Evolutionary conservation across 2,888 invertebrate genomes (phyloP).

Genomic region (Argynnis bischoffii): DNA sequence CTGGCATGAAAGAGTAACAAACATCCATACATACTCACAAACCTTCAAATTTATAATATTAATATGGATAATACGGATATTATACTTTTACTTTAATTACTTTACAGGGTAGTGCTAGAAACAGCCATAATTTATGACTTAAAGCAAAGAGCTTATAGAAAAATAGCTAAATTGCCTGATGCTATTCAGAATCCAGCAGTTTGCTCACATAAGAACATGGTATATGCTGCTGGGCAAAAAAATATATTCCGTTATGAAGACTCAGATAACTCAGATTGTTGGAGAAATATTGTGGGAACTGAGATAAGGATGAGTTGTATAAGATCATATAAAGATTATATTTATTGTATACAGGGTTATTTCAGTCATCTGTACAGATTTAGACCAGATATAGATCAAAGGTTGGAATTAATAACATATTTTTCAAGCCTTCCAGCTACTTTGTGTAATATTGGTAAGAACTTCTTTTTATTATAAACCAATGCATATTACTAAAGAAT

Average conservation of each 20-base stretch:
- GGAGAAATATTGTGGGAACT: slow-evolving; percentile 52
- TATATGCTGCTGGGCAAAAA: slow-evolving; percentile 62
- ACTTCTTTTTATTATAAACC: neutral
- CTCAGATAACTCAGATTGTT: slow-evolving; percentile 48
- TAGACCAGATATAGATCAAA: slow-evolving; percentile 52
- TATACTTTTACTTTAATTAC: slow-evolving; percentile 4
- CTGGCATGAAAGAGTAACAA: too few species aligned
- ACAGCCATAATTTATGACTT: slow-evolving; percentile 62
- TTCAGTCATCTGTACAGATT: slow-evolving; percentile 63
- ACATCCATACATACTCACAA: too few species aligned
- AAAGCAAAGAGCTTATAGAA: slow-evolving; percentile 54
- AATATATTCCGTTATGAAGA: slow-evolving; percentile 62
- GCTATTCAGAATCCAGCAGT: slow-evolving; percentile 66
- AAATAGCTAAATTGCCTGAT: slow-evolving; percentile 62
- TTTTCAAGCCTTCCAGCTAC: slow-evolving; percentile 59
- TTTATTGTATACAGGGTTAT: slow-evolving; percentile 67
- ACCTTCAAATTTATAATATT: too few species aligned
- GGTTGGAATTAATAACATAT: slow-evolving; percentile 50
- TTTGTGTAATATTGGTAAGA: slow-evolving; percentile 63
- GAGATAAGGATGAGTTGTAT: slow-evolving; percentile 57
- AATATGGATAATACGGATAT: too few species aligned
- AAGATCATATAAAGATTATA: slow-evolving; percentile 59
- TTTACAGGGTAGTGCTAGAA: slow-evolving; percentile 63
- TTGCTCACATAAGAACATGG: slow-evolving; percentile 55
- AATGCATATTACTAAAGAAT: neutral